Conservation (phyloP, 2,113 vertebrate species). For the Tympanuchus pallidicinctus region DNA sequence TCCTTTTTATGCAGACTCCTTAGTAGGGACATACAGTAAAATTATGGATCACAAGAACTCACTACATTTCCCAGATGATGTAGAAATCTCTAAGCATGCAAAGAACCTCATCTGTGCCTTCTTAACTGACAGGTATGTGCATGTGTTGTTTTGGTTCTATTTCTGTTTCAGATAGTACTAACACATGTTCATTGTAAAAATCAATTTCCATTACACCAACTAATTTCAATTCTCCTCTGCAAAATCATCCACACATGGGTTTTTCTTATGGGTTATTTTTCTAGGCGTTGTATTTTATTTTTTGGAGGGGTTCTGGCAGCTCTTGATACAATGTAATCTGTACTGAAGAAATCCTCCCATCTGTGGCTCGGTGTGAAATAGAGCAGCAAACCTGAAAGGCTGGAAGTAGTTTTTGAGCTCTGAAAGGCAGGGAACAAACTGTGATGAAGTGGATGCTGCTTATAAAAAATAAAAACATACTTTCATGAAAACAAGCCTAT, state of each 20-base stretch:
- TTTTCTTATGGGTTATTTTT: constrained; percentile 9
- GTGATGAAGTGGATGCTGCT: not conserved
- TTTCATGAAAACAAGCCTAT: not conserved
- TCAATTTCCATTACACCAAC: not conserved
- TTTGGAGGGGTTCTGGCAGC: not conserved
- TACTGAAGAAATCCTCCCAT: not conserved
- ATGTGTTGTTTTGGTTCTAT: not conserved
- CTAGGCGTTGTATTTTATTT: constrained; percentile 3
- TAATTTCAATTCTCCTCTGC: not conserved
- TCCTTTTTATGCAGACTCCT: constrained; percentile 97
- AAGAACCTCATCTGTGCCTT: constrained; percentile 99
- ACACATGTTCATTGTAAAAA: not conserved
- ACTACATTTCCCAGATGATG: constrained; percentile 94
- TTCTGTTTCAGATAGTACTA: not conserved
- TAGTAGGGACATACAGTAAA: constrained; percentile 98
- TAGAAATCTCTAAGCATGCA: constrained; percentile 97
- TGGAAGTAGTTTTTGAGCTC: not conserved
- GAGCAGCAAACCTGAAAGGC: not conserved
- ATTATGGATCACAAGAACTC: constrained; percentile 99
- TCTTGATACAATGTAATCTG: not conserved
- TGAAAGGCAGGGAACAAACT: not conserved
- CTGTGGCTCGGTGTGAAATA: not conserved
- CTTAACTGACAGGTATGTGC: constrained; percentile 91
- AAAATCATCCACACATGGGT: not conserved
- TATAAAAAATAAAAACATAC: not conserved